Conservation (phyloP, 2,797 vertebrate genomes). For the Sebastes vulpes region DNA sequence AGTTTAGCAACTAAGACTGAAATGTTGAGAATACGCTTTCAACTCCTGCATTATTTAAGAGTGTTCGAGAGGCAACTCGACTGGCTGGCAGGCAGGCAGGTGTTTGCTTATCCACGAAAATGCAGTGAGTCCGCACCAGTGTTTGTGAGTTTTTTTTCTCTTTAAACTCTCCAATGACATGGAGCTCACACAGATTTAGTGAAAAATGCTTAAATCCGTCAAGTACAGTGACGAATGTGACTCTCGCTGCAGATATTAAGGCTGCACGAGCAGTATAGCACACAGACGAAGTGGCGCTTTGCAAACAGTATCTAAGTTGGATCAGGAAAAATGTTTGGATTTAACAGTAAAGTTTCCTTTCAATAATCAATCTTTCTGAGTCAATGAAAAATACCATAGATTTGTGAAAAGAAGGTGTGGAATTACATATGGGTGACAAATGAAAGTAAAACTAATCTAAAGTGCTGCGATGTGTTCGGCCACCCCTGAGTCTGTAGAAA, state of each 20-base stretch:
- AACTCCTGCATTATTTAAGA: slow-evolving; percentile 8
- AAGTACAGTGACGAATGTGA: not conserved
- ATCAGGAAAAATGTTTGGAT: slow-evolving; percentile 1
- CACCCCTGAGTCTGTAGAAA: not conserved
- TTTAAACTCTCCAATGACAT: slow-evolving; percentile 2
- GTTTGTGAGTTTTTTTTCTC: not conserved
- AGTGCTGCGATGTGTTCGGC: not conserved
- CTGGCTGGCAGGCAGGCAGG: slow-evolving; percentile 4
- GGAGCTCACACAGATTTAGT: slow-evolving; percentile 14
- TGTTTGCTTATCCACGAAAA: slow-evolving; percentile 6
- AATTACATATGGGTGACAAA: not conserved
- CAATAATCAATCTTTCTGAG: not conserved
- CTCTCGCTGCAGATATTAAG: not conserved
- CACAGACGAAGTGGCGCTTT: not conserved
- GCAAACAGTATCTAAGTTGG: not conserved
- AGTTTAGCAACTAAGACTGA: slow-evolving; percentile 5
- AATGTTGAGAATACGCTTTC: slow-evolving; percentile 11
- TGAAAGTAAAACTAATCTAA: not conserved
- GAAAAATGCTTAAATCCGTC: not conserved
- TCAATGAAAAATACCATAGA: not conserved
- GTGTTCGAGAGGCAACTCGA: not conserved
- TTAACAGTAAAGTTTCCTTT: not conserved
- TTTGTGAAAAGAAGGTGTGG: not conserved
- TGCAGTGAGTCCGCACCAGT: not conserved
- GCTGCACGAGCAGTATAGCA: not conserved